Evolutionary conservation across 2,113 vertebrate genomes (phyloP).

Genomic region (Apteryx mantelli): DNA sequence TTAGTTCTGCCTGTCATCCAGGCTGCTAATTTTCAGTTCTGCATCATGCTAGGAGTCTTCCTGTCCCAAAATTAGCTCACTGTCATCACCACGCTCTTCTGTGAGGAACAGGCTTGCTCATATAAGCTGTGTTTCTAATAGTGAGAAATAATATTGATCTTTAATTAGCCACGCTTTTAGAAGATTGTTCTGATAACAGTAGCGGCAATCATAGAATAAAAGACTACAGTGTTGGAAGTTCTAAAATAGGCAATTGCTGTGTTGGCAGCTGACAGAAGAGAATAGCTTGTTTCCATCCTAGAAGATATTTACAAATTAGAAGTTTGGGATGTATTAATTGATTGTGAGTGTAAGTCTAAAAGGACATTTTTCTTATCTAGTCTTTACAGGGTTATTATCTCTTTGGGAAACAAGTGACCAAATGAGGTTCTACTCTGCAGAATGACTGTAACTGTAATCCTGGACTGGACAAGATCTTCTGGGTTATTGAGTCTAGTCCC

Average conservation of each 20-base stretch:
- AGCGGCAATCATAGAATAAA: background rate
- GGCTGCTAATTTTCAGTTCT: background rate
- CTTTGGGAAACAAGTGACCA: background rate
- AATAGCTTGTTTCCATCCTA: background rate
- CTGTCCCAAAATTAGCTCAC: background rate
- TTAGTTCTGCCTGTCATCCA: background rate
- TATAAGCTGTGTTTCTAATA: background rate
- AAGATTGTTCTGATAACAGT: background rate
- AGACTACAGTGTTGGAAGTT: background rate
- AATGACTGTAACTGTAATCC: background rate
- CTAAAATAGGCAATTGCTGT: background rate
- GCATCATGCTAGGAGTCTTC: background rate
- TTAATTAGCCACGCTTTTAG: background rate
- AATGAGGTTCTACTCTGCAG: background rate
- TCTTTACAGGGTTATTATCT: background rate
- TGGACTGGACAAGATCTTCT: background rate
- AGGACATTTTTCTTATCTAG: background rate
- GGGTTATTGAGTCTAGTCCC: background rate
- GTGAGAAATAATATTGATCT: background rate
- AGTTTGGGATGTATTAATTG: background rate
- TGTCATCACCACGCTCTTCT: background rate
- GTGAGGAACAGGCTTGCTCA: background rate
- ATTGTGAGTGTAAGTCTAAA: background rate
- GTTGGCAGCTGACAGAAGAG: background rate
- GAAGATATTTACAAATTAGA: background rate